A percentile compares a stretch with the other conserved stretches of the same genome.
Conservation (phyloP, 2,888 invertebrate species). For the Tuta absoluta region DNA sequence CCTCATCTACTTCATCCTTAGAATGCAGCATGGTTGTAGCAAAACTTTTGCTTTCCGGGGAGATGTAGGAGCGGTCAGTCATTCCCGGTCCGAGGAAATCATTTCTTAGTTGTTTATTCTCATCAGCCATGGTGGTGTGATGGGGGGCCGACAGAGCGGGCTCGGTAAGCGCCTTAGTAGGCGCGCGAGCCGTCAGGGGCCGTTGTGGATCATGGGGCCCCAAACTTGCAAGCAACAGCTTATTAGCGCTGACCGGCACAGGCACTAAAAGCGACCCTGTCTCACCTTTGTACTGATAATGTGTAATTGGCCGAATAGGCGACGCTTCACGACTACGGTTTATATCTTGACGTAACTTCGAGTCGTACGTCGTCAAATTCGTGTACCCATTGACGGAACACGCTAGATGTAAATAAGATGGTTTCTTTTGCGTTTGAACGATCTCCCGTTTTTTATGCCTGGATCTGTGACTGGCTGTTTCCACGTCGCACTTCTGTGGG, state of each 20-base stretch:
- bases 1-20: conserved; percentile 71
- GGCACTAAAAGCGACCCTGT: conserved; percentile 73
- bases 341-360: conserved; percentile 87
- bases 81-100: conserved; percentile 74
- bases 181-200: conserved; percentile 76
- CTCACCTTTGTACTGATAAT: conserved; percentile 72
- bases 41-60: conserved; percentile 69
- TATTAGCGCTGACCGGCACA: conserved; percentile 74
- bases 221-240: conserved; percentile 80
- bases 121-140: conserved; percentile 63
- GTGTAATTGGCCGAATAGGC: conserved; percentile 83
- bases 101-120: conserved; percentile 75
- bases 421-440: conserved; percentile 83
- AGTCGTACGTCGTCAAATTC: conserved; percentile 92
- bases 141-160: conserved; percentile 39
- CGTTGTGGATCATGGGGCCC: conserved; percentile 73
- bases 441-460: conserved; percentile 68
- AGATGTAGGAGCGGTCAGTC: conserved; percentile 69
- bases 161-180: conserved; percentile 77
- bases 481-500: conserved; percentile 67
- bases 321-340: conserved; percentile 87
- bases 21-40: conserved; percentile 72
- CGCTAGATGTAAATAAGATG: conserved; percentile 93
- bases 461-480: conserved; percentile 65
- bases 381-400: conserved; percentile 96